Percentiles rank a stretch among this genome's conserved stretches.
phyloP scores from a whole-genome alignment of 2,797 vertebrate genomes.

The Sitta carolinensis region DNA sequence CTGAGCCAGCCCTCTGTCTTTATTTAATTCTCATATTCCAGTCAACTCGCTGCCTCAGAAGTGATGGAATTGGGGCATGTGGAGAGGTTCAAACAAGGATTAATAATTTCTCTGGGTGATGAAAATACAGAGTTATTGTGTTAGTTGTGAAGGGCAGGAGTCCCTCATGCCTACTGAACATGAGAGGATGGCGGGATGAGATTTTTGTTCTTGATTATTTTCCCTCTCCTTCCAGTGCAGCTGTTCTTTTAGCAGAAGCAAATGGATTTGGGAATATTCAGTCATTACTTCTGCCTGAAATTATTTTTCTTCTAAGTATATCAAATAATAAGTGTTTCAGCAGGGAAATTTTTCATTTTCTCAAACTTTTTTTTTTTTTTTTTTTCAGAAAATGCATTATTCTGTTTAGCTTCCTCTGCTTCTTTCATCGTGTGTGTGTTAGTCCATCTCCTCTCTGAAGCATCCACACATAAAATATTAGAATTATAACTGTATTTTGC shows the following conservation, averaged over 20 bases:
- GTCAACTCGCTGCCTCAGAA: background rate
- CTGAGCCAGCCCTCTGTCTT: background rate
- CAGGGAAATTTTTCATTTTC: background rate
- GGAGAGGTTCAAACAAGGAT: background rate
- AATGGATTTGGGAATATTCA: constrained; percentile 44
- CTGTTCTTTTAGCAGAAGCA: constrained; percentile 3
- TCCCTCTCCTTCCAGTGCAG: background rate
- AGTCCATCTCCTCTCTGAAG: background rate
- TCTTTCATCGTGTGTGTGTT: background rate
- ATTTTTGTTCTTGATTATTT: constrained; percentile 10
- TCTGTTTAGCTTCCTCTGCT: background rate
- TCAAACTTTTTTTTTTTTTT: background rate
- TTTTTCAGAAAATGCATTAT: background rate
- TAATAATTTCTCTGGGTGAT: constrained; percentile 1
- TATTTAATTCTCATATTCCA: background rate
- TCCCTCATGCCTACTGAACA: background rate
- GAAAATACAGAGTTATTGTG: background rate
- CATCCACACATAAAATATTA: background rate
- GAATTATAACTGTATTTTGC: background rate
- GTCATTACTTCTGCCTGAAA: background rate
- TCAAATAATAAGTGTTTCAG: background rate
- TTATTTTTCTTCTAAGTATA: constrained; percentile 11
- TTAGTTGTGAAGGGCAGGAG: background rate
- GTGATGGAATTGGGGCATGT: background rate
- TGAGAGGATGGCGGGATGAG: background rate